These are phyloP conservation scores for Diaperis boleti DNA, from an alignment of 2,888 invertebrate genomes.

Conservation along the genomic window DNA sequence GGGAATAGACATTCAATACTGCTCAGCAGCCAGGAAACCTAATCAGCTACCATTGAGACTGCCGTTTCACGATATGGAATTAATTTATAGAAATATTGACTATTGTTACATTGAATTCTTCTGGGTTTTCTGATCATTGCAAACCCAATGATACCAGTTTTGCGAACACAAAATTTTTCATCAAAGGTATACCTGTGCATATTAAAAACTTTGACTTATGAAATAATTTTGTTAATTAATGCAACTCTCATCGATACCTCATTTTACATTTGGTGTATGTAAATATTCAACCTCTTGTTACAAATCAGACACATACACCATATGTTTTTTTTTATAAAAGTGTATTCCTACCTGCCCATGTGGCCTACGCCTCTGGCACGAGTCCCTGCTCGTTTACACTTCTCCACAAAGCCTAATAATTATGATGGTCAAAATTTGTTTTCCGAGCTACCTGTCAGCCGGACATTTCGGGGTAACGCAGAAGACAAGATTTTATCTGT, in stretches of 20 bases:
- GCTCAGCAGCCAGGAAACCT: slow-evolving; percentile 59
- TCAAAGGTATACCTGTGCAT: too few relatives aligned
- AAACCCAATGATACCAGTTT: too few relatives aligned
- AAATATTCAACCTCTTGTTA: too few relatives aligned
- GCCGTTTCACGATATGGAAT: slow-evolving; percentile 50
- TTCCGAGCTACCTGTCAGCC: slow-evolving; percentile 37
- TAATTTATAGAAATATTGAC: slow-evolving; percentile 41
- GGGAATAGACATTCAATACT: slow-evolving; percentile 63
- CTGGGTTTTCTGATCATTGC: not conserved
- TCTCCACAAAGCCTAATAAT: slow-evolving; percentile 13
- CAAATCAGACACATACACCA: too few relatives aligned
- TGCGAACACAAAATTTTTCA: too few relatives aligned
- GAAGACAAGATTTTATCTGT: slow-evolving; percentile 42
- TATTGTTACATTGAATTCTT: not conserved
- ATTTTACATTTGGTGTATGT: too few relatives aligned
- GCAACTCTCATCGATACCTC: too few relatives aligned
- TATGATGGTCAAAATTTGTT: slow-evolving; percentile 24
- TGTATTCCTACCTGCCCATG: too few relatives aligned
- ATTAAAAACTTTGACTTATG: too few relatives aligned
- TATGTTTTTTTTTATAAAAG: too few relatives aligned
- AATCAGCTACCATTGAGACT: slow-evolving; percentile 60
- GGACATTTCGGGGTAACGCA: slow-evolving; percentile 24
- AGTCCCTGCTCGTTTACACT: slow-evolving; percentile 10
- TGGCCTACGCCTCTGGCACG: not conserved
- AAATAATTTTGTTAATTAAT: too few relatives aligned